Conservation (phyloP, 1,140 invertebrate genomes). For the Grapholita molesta region DNA sequence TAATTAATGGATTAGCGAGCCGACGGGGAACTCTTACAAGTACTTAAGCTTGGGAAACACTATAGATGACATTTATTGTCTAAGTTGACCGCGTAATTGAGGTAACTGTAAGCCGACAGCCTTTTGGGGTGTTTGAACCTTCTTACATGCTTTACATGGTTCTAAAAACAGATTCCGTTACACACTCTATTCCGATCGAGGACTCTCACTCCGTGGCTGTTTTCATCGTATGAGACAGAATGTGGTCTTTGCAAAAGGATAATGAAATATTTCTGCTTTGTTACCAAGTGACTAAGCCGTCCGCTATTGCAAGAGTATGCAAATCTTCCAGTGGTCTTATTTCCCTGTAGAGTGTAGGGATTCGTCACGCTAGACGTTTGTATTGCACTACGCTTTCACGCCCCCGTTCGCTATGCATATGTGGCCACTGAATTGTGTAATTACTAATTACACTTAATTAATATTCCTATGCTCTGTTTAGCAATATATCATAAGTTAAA, state of each 20-base stretch:
- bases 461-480: conserved; percentile 2
- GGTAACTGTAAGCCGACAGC: neutral
- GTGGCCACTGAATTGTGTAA: conserved; percentile 9
- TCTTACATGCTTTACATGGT: too few species aligned
- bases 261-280: conserved; percentile 10
- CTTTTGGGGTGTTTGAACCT: too few species aligned
- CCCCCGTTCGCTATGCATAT: conserved; percentile 10
- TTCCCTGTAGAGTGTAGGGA: conserved; percentile 15
- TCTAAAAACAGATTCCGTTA: neutral
- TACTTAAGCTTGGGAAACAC: conserved; percentile 15
- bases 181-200: neutral
- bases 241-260: conserved; percentile 9
- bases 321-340: conserved; percentile 15
- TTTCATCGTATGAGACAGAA: neutral
- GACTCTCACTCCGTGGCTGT: neutral
- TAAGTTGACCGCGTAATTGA: conserved; percentile 16
- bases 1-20: conserved; percentile 45
- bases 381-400: conserved; percentile 17
- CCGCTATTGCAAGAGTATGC: conserved; percentile 11
- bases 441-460: conserved; percentile 12
- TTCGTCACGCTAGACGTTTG: conserved; percentile 11
- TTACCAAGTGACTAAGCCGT: conserved; percentile 3
- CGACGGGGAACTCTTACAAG: conserved; percentile 19
- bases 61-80: conserved; percentile 9
- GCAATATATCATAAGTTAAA: neutral